Evolutionary conservation across 23 tunicate genomes (phyloP), one percentile per base, ranked within the genome.

Genomic region (Oikopleura vanhoeffeni): DNA sequence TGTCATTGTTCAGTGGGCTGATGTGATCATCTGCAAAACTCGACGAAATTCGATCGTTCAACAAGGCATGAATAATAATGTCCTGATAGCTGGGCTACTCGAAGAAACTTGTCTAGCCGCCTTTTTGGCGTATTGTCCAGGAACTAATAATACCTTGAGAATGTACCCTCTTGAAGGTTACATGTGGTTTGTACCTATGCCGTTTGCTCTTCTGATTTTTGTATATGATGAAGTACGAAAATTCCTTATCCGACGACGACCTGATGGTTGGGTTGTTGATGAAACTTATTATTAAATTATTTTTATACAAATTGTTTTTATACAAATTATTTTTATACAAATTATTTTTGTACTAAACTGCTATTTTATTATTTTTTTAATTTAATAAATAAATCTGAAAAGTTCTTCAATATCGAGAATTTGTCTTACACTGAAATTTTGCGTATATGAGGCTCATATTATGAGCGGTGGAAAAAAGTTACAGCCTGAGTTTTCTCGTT

Each of bases 151-250:
- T 38, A 87, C 84, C 13, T 42, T 87, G 39, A 76, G 76, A 35
- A 84, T 87, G 42, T 87, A 87, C 88, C 89, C 89, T 40, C 24
- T 87, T 41, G 87, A 87, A 57, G 85, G 84, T 76, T 30, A 41
- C 30, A 85, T 84, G 85, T 87, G 89, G 89, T 28, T 87, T 0
- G 57, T 85, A 13, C 89, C 89, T 35, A 85, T 87, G 87, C 93
- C 93, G 33, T 92, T 87, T 84, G 89, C 97, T 0, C 94, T 92
- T 41, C 89, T 92, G 40, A 92, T 92, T 41, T 92, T 90, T 89
- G 57, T 89, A 38, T 92, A 92, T 67, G 97, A 92, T 76, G 97
- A 92, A 85, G 39, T 41, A 77, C 82, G 97, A 49, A 87, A 85
- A 84, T 85, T 86, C 60, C 86, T 87, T 83, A 91, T 91, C 40